Percentiles rank a stretch among this genome's conserved stretches.
These are phyloP conservation scores for Zoanthus gigantus DNA, from an alignment of 92 coral and sea anemone genomes.

Conservation along the genomic window DNA sequence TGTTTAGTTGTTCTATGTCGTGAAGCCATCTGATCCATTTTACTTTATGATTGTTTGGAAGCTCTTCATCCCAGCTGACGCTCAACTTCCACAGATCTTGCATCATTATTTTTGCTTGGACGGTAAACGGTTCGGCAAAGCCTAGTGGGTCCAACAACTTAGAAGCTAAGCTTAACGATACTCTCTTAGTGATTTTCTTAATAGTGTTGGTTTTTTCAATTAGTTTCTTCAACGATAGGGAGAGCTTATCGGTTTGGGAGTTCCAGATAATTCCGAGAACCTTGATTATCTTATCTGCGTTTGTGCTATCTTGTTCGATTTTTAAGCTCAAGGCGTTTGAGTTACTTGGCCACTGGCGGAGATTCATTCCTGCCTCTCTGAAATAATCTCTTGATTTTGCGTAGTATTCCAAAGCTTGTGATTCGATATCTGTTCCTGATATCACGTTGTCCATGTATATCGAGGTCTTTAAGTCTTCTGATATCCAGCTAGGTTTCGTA, in stretches of 20 bases:
- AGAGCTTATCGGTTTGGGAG: conserved; percentile 50
- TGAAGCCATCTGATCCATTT: conserved; percentile 62
- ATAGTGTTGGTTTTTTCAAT: conserved; percentile 45
- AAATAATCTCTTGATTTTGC: conserved; percentile 44
- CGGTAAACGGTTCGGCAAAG: conserved; percentile 49
- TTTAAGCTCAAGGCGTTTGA: conserved; percentile 51
- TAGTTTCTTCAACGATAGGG: conserved; percentile 45
- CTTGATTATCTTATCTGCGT: conserved; percentile 51
- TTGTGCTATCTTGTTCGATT: conserved; percentile 27
- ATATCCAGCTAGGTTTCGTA: conserved; percentile 48
- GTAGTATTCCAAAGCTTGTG: conserved; percentile 51
- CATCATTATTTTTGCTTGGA: conserved; percentile 61
- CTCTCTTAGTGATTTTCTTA: conserved; percentile 50
- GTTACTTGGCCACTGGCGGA: conserved; percentile 66
- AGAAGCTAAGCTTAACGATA: conserved; percentile 52
- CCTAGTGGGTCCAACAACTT: conserved; percentile 61
- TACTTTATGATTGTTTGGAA: conserved; percentile 50
- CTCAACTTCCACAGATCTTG: conserved; percentile 57
- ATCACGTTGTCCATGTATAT: conserved; percentile 60
- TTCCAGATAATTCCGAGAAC: conserved; percentile 57
- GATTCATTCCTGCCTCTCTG: conserved; percentile 54
- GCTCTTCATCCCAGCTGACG: conserved; percentile 52
- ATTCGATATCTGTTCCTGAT: conserved; percentile 52
- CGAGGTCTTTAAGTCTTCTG: conserved; percentile 49
- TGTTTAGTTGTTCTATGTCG: conserved; percentile 52